A percentile compares a stretch with the other conserved stretches of the same genome.
Evolutionary conservation across 2,888 invertebrate genomes (phyloP).

Genomic region (Sialis lutaria): DNA sequence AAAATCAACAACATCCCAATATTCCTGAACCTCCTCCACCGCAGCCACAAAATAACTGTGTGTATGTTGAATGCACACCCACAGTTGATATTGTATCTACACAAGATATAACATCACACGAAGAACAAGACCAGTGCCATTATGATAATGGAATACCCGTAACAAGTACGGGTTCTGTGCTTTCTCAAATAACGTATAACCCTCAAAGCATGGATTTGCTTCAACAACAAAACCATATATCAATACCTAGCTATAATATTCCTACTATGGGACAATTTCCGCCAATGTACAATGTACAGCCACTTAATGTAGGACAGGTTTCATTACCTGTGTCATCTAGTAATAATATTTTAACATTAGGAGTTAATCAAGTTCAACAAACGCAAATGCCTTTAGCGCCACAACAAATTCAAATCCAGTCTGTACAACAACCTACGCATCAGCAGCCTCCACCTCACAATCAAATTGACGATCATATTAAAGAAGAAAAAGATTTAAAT

Average conservation of each 20-base stretch:
- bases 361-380: not conserved
- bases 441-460: slow-evolving; percentile 11
- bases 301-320: slow-evolving; percentile 15
- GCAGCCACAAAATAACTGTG: slow-evolving; percentile 13
- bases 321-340: slow-evolving; percentile 8
- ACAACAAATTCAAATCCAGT: not conserved
- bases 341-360: slow-evolving; percentile 2
- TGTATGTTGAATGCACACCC: slow-evolving; percentile 20
- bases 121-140: slow-evolving; percentile 13
- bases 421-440: not conserved
- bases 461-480: slow-evolving; percentile 10
- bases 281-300: slow-evolving; percentile 3
- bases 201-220: slow-evolving; percentile 10
- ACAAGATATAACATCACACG: slow-evolving; percentile 15
- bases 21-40: slow-evolving; percentile 6
- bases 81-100: slow-evolving; percentile 12
- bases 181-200: slow-evolving; percentile 20
- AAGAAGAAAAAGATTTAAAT: slow-evolving; percentile 11
- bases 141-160: slow-evolving; percentile 13
- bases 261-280: slow-evolving; percentile 17
- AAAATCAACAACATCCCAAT: slow-evolving; percentile 8
- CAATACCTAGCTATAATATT: slow-evolving; percentile 17
- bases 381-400: not conserved
- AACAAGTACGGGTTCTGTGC: slow-evolving; percentile 13
- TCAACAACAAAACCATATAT: slow-evolving; percentile 15